Evolutionary conservation across 2,888 invertebrate species (phyloP), one percentile per base, ranked within the genome.

Genomic region (Anarsia innoxiella): DNA sequence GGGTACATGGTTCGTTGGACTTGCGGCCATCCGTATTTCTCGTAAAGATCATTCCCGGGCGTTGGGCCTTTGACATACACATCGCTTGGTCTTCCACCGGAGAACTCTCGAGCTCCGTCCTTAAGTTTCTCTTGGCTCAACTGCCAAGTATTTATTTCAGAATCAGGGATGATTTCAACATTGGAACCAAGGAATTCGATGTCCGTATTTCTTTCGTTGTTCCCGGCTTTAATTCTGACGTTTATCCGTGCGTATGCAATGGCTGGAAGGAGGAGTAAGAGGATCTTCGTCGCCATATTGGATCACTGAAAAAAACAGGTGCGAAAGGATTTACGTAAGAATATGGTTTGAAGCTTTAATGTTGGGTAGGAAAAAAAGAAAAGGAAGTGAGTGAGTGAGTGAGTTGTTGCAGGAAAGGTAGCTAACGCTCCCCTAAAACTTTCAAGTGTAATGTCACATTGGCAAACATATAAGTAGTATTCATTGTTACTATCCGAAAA

Each of bases 1-100:
- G 70, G 68, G 3, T 33, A 37, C 4, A 33, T 1, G 13, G 32
- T 12, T 13, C 25, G 12, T 3, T 25, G 12, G 8, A 33, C 32
- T 14, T 33, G 12, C 3, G 2, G 4, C 32, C 59, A 59, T 11
- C 48, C 48, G 36, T 52, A 51, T 1, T 28, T 37, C 9, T 35
- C 38, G 31, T 53, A 59, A 1, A 60, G 28, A 34, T 58, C 51
- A 0, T 48, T 48, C 56, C 57, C 57, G 1, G 57, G 57, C 0
- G 58, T 60, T 0, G 56, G 53, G 10, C 47, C 41, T 5, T 39
- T 38, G 8, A 53, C 12, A 38, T 39, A 51, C 2, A 41, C 49
- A 14, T 46, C 44, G 12, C 41, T 40, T 10, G 46, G 51, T 14
- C n/a, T 33, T 1, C n/a, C 36, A 0, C 11, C 28, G 4, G 12